Evolutionary conservation across 1,140 invertebrate species (phyloP).

Genomic region (Brachionus rotundiformis): DNA sequence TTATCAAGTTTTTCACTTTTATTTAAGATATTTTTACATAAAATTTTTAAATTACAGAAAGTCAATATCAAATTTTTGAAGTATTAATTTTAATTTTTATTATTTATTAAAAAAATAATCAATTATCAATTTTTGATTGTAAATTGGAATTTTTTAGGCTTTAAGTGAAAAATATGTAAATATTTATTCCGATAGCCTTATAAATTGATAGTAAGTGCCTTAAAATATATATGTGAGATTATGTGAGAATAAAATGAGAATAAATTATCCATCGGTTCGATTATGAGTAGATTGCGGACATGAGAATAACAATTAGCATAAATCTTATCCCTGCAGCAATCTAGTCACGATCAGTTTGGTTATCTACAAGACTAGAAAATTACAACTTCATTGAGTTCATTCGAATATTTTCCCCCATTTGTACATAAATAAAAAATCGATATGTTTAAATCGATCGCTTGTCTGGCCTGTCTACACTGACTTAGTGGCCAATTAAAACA

Average conservation of each 20-base stretch:
- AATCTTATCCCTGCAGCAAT: background rate
- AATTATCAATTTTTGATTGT: too few relatives aligned
- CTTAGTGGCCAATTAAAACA: background rate
- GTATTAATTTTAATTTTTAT: too few relatives aligned
- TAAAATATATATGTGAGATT: too few relatives aligned
- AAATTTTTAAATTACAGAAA: too few relatives aligned
- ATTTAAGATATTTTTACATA: too few relatives aligned
- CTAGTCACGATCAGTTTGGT: background rate
- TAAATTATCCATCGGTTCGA: background rate
- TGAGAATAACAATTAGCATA: background rate
- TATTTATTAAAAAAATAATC: too few relatives aligned
- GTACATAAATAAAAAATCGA: constrained; percentile 1
- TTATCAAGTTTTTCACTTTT: too few relatives aligned
- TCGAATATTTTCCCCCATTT: background rate
- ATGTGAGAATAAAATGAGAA: background rate
- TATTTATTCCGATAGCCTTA: background rate
- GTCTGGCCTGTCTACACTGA: too few relatives aligned
- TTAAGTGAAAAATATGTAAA: too few relatives aligned
- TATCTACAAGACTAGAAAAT: constrained; percentile 2
- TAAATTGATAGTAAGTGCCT: background rate
- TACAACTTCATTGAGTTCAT: background rate
- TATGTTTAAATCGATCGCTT: background rate
- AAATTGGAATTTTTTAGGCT: too few relatives aligned
- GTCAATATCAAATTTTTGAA: too few relatives aligned
- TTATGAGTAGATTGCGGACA: background rate